phyloP scores from a whole-genome alignment of 2,113 vertebrate species.

The Vulpes lagopus region DNA sequence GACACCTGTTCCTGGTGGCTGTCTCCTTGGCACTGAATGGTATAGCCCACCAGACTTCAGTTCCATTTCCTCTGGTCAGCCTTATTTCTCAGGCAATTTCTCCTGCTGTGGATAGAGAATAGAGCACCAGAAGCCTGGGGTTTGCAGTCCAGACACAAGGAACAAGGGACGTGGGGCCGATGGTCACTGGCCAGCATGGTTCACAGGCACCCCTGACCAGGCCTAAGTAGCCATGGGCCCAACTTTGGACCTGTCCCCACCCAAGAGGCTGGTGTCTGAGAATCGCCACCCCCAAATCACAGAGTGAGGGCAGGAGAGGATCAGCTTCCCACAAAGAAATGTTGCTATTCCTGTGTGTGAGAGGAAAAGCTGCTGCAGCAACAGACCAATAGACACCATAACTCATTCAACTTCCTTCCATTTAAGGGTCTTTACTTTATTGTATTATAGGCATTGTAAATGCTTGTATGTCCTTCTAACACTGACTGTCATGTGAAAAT shows the following conservation, averaged over 20 bases:
- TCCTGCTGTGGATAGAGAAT: neutral
- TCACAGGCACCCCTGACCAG: neutral
- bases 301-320: neutral
- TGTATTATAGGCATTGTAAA: accelerated
- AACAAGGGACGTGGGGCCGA: neutral
- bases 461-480: neutral
- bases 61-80: neutral
- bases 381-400: too few relatives aligned
- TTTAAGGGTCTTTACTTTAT: neutral
- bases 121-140: neutral
- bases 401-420: neutral
- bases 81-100: neutral
- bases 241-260: neutral
- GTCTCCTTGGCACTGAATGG: neutral
- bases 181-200: too few relatives aligned
- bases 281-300: neutral
- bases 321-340: neutral
- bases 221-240: neutral
- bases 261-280: neutral
- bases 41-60: neutral
- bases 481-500: neutral
- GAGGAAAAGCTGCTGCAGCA: neutral
- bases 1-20: too few relatives aligned
- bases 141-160: neutral
- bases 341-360: too few relatives aligned